A percentile compares a stretch with the other conserved stretches of the same genome.
These are phyloP conservation scores for Ammospiza nelsoni DNA, from an alignment of 2,113 vertebrate genomes.

Conservation along the genomic window DNA sequence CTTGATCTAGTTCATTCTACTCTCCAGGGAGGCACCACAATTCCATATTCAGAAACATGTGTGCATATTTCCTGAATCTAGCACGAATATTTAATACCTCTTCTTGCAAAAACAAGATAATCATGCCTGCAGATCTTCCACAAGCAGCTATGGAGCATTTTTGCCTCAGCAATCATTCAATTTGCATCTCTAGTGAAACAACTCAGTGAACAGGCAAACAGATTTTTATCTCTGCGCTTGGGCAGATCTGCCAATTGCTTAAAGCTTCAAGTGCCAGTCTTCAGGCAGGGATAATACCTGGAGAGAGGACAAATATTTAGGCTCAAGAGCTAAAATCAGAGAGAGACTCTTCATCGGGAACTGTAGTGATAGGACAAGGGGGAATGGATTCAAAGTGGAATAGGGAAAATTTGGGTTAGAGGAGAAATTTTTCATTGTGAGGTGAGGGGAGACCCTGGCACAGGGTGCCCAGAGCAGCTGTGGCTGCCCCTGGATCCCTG, in stretches of 20 bases:
- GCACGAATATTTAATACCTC: not conserved
- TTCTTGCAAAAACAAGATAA: not conserved
- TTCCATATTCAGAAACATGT: not conserved
- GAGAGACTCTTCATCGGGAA: not conserved
- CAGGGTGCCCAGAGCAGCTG: not conserved
- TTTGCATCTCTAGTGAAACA: not conserved
- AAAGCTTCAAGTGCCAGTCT: not conserved
- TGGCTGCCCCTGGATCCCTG: not conserved
- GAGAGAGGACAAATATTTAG: not conserved
- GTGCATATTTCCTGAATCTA: not conserved
- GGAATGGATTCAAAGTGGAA: not conserved
- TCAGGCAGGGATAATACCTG: not conserved
- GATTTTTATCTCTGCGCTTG: not conserved
- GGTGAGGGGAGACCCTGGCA: fast-evolving
- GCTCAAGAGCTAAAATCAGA: not conserved
- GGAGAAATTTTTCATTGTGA: not conserved
- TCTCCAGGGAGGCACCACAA: not conserved
- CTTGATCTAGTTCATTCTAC: not conserved
- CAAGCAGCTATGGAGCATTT: not conserved
- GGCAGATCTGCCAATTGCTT: not conserved
- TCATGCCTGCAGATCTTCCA: not conserved
- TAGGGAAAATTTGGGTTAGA: not conserved
- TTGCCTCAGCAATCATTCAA: not conserved
- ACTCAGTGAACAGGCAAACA: not conserved
- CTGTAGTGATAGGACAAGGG: not conserved